Evolutionary conservation across 1,140 invertebrate species (phyloP).

Genomic region (Geopemphigus sp.): DNA sequence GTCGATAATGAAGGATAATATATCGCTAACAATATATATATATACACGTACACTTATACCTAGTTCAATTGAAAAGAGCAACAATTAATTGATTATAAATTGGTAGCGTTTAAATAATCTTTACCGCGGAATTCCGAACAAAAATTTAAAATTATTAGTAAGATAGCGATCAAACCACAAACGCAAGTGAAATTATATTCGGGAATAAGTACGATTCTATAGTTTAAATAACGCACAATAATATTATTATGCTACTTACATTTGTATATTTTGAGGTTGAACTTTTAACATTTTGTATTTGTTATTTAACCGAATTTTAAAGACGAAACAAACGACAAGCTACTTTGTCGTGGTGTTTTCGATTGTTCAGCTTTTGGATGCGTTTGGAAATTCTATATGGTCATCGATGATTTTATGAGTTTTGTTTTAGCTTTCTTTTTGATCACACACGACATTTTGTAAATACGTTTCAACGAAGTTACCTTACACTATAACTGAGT

Average conservation of each 20-base stretch:
- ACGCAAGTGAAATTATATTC: not conserved
- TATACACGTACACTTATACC: too few species aligned
- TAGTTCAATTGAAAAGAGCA: not conserved
- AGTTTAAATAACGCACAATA: slow-evolving; percentile 9
- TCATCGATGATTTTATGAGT: not conserved
- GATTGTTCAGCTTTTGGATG: not conserved
- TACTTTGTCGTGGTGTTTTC: not conserved
- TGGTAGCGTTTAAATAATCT: slow-evolving; percentile 1
- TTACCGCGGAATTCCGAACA: not conserved
- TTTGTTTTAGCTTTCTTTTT: not conserved
- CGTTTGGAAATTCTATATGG: slow-evolving; percentile 6
- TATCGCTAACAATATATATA: too few species aligned
- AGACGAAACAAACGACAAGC: not conserved
- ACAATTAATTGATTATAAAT: not conserved
- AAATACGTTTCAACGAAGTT: not conserved
- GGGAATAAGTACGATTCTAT: not conserved
- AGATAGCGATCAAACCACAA: not conserved
- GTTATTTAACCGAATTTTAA: slow-evolving; percentile 5
- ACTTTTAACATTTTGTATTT: slow-evolving; percentile 3
- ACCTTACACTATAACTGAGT: not conserved
- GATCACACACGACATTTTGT: not conserved
- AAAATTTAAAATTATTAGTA: not conserved
- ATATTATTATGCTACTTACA: not conserved
- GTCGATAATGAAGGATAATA: too few species aligned
- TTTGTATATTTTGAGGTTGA: not conserved